Conservation (phyloP, 2,888 invertebrate species). For the Escarpia spicata region DNA sequence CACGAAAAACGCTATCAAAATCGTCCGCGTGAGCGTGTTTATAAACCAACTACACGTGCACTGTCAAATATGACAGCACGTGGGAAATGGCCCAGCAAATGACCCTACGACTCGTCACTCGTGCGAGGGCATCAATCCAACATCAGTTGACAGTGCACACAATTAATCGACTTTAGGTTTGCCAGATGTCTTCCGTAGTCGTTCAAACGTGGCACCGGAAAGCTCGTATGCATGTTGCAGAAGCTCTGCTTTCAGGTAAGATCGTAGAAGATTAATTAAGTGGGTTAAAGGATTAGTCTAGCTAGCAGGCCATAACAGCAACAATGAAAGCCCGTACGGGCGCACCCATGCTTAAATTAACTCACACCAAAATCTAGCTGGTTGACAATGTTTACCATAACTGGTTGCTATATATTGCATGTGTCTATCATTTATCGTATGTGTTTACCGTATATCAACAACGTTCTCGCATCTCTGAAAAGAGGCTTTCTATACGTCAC, state of each 20-base stretch:
- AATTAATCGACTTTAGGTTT: not conserved
- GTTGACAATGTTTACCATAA: not conserved
- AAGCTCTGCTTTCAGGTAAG: not conserved
- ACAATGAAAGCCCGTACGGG: not conserved
- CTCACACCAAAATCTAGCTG: not conserved
- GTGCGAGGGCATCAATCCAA: not conserved
- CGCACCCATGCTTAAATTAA: not conserved
- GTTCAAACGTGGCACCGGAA: not conserved
- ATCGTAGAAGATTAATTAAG: not conserved
- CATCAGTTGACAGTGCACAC: not conserved
- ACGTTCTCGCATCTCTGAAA: not conserved
- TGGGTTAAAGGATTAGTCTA: not conserved
- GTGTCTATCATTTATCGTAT: not conserved
- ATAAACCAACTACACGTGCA: too few relatives aligned
- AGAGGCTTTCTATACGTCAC: not conserved
- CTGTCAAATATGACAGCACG: not conserved
- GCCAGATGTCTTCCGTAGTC: not conserved
- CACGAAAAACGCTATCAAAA: too few relatives aligned
- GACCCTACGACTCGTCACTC: not conserved
- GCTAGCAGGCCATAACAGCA: not conserved
- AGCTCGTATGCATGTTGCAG: not conserved
- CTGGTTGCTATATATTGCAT: not conserved
- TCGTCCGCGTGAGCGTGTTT: too few relatives aligned
- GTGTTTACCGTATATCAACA: conserved; percentile 4
- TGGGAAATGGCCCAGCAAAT: not conserved